These are phyloP conservation scores for Zootoca vivipara DNA, from an alignment of 2,113 vertebrate genomes.

Conservation along the genomic window DNA sequence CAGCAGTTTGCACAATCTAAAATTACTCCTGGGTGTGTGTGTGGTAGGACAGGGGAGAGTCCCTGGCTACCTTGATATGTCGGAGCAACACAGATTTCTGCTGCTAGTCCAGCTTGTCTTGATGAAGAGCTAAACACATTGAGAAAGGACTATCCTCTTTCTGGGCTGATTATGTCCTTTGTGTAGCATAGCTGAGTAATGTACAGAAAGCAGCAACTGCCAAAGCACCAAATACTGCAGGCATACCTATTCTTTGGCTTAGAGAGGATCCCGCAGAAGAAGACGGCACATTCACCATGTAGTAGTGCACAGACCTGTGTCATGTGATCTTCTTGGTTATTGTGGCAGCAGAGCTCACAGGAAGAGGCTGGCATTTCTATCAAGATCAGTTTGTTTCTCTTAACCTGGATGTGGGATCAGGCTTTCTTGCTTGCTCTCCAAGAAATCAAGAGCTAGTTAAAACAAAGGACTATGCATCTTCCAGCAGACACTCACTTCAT, in stretches of 20 bases:
- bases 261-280: background rate
- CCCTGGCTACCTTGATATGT: background rate
- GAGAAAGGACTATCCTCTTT: background rate
- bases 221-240: background rate
- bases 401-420: background rate
- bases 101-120: background rate
- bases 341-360: background rate
- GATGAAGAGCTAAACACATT: background rate
- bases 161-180: background rate
- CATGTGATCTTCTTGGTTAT: background rate
- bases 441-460: slow-evolving; percentile 20
- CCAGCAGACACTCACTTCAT: slow-evolving; percentile 1
- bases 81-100: background rate
- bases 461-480: slow-evolving; percentile 13
- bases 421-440: slow-evolving; percentile 16
- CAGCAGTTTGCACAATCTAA: background rate
- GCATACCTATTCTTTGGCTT: background rate
- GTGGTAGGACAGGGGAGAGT: background rate
- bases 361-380: background rate
- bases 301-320: background rate
- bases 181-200: background rate
- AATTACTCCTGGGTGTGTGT: background rate
- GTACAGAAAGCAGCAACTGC: background rate
- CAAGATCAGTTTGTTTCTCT: background rate
- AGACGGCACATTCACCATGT: background rate